phyloP scores from a whole-genome alignment of 1,140 invertebrate genomes.

The Gryon sp. region DNA sequence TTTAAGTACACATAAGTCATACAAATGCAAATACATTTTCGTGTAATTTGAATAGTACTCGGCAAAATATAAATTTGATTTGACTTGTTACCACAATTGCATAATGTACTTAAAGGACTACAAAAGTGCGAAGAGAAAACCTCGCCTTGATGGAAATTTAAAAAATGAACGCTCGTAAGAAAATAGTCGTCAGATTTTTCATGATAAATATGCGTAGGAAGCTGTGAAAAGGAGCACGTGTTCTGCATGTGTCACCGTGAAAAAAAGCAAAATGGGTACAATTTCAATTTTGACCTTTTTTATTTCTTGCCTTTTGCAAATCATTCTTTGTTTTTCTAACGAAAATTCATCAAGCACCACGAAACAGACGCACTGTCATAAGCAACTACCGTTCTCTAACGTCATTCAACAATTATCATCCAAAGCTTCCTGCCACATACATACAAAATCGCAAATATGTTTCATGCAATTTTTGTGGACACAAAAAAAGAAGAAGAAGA shows the following conservation, averaged over 20 bases:
- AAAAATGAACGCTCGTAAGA: slow-evolving; percentile 37
- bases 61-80: slow-evolving; percentile 44
- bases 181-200: slow-evolving; percentile 53
- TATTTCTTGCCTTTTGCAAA: slow-evolving; percentile 43
- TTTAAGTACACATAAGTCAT: no score
- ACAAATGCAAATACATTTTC: slow-evolving; percentile 49
- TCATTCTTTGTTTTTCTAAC: slow-evolving; percentile 50
- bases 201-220: slow-evolving; percentile 60
- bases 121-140: slow-evolving; percentile 15
- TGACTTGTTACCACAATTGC: slow-evolving; percentile 45
- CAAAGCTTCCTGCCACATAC: slow-evolving; percentile 21
- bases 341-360: slow-evolving; percentile 37
- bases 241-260: slow-evolving; percentile 50
- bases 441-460: slow-evolving; percentile 1
- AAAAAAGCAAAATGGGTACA: slow-evolving; percentile 53
- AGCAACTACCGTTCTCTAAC: neutral
- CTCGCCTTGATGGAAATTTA: slow-evolving; percentile 13
- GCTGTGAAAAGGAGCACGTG: slow-evolving; percentile 52
- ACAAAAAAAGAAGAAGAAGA: neutral
- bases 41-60: slow-evolving; percentile 31
- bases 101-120: slow-evolving; percentile 49
- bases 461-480: slow-evolving; percentile 19
- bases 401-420: slow-evolving; percentile 15
- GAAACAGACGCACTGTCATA: slow-evolving; percentile 12
- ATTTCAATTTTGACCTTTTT: slow-evolving; percentile 55